Percentiles rank a stretch among this genome's conserved stretches.
phyloP scores from a whole-genome alignment of 2,113 vertebrate genomes.

The Centropus unirufus region DNA sequence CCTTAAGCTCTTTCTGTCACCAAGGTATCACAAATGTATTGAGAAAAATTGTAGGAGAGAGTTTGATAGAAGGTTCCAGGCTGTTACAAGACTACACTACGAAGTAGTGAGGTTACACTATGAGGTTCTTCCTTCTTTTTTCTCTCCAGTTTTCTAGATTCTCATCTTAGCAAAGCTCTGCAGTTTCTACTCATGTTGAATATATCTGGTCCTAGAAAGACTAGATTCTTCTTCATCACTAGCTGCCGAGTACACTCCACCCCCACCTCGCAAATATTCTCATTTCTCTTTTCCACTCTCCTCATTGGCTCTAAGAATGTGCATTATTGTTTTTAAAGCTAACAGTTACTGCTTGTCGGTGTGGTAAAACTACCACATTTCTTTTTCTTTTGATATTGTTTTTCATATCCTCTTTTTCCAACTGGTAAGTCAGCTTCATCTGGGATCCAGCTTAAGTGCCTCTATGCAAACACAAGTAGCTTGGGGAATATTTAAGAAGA shows the following conservation, averaged over 20 bases:
- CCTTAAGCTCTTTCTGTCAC: background rate
- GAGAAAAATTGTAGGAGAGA: background rate
- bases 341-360: background rate
- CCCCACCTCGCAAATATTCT: background rate
- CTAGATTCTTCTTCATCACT: background rate
- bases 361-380: background rate
- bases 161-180: background rate
- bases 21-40: background rate
- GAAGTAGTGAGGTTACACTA: too few relatives aligned
- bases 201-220: background rate
- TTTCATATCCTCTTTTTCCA: too few relatives aligned
- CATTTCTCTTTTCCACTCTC: background rate
- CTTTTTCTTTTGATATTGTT: background rate
- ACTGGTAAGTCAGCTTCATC: background rate
- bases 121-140: background rate
- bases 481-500: background rate
- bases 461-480: background rate
- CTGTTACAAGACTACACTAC: background rate
- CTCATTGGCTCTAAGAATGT: background rate
- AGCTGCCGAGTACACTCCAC: background rate
- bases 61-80: background rate
- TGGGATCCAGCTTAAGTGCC: background rate
- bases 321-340: background rate
- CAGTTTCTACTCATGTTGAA: background rate
- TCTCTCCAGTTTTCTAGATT: background rate